phyloP scores from a whole-genome alignment of 1,140 invertebrate species.

The Drosophila tristis region DNA sequence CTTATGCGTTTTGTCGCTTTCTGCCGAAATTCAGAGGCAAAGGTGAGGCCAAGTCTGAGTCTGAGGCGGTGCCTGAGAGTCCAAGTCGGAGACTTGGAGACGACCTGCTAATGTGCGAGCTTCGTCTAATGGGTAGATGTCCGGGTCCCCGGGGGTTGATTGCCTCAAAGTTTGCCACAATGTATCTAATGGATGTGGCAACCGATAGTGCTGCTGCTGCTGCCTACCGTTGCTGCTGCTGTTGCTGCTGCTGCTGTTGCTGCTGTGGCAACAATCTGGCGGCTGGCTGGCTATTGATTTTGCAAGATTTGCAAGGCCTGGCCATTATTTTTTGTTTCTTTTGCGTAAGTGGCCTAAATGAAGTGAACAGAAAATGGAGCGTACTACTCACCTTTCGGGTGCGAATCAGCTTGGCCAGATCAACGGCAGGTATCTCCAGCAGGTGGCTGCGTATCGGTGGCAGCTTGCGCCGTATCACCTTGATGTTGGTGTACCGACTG shows the following conservation, averaged over 20 bases:
- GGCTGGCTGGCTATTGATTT: constrained; percentile 49
- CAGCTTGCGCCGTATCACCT: constrained; percentile 86
- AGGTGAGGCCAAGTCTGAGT: constrained; percentile 31
- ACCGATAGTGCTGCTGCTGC: constrained; percentile 12
- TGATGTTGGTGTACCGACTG: constrained; percentile 86
- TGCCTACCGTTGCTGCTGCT: background rate
- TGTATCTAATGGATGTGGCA: constrained; percentile 65
- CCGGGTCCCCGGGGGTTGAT: background rate
- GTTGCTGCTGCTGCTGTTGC: background rate
- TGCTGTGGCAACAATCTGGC: constrained; percentile 29
- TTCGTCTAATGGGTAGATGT: no score
- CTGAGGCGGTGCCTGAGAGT: constrained; percentile 24
- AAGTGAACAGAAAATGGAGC: constrained; percentile 9
- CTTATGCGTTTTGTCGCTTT: constrained; percentile 23
- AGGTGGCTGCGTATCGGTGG: constrained; percentile 86
- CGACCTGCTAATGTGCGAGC: no score
- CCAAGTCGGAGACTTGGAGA: background rate
- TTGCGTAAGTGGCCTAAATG: constrained; percentile 59
- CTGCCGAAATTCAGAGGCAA: constrained; percentile 9
- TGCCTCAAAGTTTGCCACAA: constrained; percentile 55
- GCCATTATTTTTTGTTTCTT: constrained; percentile 22
- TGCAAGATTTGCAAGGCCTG: constrained; percentile 56
- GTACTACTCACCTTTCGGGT: constrained; percentile 86
- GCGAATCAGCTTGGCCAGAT: constrained; percentile 87
- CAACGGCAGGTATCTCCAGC: constrained; percentile 87